These are phyloP conservation scores for Selenia dentaria DNA, from an alignment of 2,888 invertebrate genomes.

Conservation along the genomic window DNA sequence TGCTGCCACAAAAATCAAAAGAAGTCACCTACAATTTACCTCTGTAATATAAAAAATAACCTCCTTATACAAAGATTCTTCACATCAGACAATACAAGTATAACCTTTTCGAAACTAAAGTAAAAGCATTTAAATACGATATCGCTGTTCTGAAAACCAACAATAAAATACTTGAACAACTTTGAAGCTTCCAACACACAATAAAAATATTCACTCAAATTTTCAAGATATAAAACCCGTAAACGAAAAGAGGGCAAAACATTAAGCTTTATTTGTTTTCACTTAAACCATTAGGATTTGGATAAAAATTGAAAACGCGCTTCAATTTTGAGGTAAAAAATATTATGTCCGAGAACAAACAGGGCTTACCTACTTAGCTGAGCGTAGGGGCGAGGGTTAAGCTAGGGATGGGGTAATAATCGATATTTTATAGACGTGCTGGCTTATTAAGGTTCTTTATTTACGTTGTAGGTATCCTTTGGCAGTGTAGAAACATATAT, in stretches of 20 bases:
- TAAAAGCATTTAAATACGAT: too few species aligned
- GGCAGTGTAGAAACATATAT: too few species aligned
- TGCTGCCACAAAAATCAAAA: too few species aligned
- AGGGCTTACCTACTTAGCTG: conserved; percentile 31
- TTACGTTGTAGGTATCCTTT: too few species aligned
- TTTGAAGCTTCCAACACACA: background rate
- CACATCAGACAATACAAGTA: too few species aligned
- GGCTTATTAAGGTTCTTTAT: too few species aligned
- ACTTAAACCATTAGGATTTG: conserved; percentile 38
- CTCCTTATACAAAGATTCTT: too few species aligned
- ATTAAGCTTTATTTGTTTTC: conserved; percentile 38
- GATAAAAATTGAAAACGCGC: conserved; percentile 36
- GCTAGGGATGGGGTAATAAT: background rate
- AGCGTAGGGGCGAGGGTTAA: conserved; percentile 21
- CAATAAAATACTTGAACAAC: too few species aligned
- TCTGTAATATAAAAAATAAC: too few species aligned
- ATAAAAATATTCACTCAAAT: conserved; percentile 2
- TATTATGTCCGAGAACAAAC: conserved; percentile 37
- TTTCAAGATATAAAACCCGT: conserved; percentile 4
- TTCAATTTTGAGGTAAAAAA: conserved; percentile 32
- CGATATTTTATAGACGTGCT: background rate
- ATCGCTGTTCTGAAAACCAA: too few species aligned
- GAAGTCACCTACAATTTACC: too few species aligned
- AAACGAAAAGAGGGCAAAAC: conserved; percentile 17
- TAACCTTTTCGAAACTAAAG: too few species aligned